Conservation (phyloP, 2,888 invertebrate genomes). For the Mamestra brassicae region DNA sequence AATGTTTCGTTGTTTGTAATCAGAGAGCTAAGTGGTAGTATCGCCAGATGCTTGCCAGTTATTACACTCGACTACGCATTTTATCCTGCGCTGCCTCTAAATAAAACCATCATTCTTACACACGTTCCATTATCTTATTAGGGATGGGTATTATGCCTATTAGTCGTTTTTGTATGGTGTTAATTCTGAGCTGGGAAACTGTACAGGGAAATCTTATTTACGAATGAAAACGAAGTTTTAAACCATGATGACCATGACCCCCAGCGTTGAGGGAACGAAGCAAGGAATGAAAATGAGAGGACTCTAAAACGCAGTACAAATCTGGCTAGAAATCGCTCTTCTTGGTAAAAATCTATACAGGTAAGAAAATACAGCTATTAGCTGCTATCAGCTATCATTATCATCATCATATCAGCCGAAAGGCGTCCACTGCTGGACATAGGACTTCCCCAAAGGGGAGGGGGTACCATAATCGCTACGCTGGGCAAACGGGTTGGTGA, state of each 20-base stretch:
- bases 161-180: background rate
- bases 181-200: background rate
- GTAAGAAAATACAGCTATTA: no score
- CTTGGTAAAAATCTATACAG: no score
- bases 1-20: conserved; percentile 87
- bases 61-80: conserved; percentile 69
- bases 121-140: conserved; percentile 66
- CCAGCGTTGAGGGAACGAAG: background rate
- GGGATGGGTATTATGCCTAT: conserved; percentile 34
- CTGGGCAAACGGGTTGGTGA: no score
- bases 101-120: conserved; percentile 71
- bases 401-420: no score
- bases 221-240: background rate
- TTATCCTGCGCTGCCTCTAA: conserved; percentile 66
- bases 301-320: background rate
- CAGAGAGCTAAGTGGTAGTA: conserved; percentile 81
- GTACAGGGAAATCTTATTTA: background rate
- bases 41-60: conserved; percentile 77
- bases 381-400: no score
- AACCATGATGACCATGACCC: background rate
- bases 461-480: no score
- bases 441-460: no score
- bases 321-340: no score
- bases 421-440: no score
- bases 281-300: background rate